These are phyloP conservation scores for Remorina albescens DNA, from an alignment of 2,797 vertebrate genomes.

Conservation along the genomic window DNA sequence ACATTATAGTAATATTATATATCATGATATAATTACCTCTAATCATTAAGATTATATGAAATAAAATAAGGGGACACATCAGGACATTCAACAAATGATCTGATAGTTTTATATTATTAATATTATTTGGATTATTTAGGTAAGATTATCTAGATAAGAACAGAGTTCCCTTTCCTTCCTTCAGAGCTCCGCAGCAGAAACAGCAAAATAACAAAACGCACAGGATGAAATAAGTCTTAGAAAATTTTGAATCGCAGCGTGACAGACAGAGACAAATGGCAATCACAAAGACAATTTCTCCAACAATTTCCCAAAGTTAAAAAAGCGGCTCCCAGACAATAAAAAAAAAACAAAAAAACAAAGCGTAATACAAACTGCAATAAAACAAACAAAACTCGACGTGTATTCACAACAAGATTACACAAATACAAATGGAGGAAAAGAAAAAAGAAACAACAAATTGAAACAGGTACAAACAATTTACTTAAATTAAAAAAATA, in stretches of 20 bases:
- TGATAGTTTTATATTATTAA: too few relatives aligned
- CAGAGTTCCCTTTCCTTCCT: neutral
- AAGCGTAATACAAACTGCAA: conserved; percentile 16
- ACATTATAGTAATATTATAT: too few relatives aligned
- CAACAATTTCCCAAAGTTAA: conserved; percentile 4
- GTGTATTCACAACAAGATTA: conserved; percentile 21
- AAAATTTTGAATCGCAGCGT: neutral
- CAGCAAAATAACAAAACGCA: neutral
- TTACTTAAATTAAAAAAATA: conserved; percentile 15
- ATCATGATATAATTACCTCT: too few relatives aligned
- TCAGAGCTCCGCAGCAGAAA: neutral
- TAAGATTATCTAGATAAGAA: too few relatives aligned
- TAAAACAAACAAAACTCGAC: conserved; percentile 19
- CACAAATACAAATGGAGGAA: neutral
- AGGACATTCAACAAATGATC: too few relatives aligned
- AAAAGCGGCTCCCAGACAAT: conserved; percentile 27
- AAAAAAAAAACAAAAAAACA: conserved; percentile 17
- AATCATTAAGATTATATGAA: too few relatives aligned
- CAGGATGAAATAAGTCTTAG: conserved; percentile 6
- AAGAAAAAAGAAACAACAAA: neutral
- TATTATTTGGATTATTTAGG: too few relatives aligned
- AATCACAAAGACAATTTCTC: conserved; percentile 41
- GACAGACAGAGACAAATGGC: conserved; percentile 17
- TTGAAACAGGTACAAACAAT: conserved; percentile 10
- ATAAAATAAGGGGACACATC: too few relatives aligned